Base-by-base conservation (phyloP, 2,113 vertebrate species). In the Bucco capensis region DNA sequence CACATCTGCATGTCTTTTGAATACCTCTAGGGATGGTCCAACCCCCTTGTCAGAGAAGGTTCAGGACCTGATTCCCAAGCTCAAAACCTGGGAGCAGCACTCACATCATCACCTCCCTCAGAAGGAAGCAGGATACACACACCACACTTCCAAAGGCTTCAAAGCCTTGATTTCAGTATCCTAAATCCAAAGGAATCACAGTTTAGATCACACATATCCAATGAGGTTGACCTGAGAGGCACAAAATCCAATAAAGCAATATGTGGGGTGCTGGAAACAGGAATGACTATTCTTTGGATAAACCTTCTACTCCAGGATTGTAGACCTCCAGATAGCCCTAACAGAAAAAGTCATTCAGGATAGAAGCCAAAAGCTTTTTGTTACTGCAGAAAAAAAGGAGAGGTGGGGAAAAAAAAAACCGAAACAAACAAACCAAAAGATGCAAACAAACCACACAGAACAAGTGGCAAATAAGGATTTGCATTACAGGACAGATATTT, bases 71-170 rank as follows among this genome's bases (percentile, higher is more conserved):
- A n/a, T n/a, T n/a, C n/a, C n/a, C n/a, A n/a, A n/a, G n/a, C n/a
- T n/a, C n/a, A n/a, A n/a, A n/a, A n/a, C n/a, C n/a, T n/a, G n/a
- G n/a, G n/a, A 57, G 19, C 80, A 80, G 71, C 31, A 86, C 79
- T 82, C 61, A 86, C 40, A 79, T 64, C 46, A 31, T 58, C 19
- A 94, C 86, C 80, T 77, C 65, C 80, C 95, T 86, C 30, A 2
- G 92, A 97, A 96, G 53, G 42, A 93, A 94, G 92, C 17, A 1
- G 13, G 11, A 46, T 87, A 54, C 16, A 58, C 30, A 85, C 76
- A 79, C 74, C 19, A 14, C 80, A 38, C 82, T 89, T 95, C 54
- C 38, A 69, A 89, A 93, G 65, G 38, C 64, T 67, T 71, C 71
- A 60, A 91, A 57, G 35, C 76, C 35, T 31, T 83, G 64, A 74